Evolutionary conservation across 1,140 invertebrate species (phyloP).

Genomic region (Cheumatopsyche charites): DNA sequence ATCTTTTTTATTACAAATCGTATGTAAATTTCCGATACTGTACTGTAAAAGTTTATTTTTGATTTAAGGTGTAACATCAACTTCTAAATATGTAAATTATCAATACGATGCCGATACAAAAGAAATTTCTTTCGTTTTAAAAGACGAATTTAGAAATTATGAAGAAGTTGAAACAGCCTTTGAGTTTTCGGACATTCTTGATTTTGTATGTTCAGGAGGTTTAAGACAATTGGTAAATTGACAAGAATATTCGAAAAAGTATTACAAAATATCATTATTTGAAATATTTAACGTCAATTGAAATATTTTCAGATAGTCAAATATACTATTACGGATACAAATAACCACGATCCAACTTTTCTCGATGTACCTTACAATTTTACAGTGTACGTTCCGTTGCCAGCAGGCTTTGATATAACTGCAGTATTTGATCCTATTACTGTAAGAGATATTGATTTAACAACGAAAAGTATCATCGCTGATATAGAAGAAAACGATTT

Average conservation of each 20-base stretch:
- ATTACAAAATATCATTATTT: too few species aligned
- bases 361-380: slow-evolving; percentile 6
- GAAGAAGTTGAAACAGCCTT: background rate
- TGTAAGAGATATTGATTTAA: slow-evolving; percentile 41
- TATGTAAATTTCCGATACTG: too few species aligned
- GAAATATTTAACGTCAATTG: too few species aligned
- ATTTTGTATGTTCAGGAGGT: background rate
- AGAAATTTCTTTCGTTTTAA: too few species aligned
- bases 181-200: background rate
- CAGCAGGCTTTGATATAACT: slow-evolving; percentile 22
- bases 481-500: slow-evolving; percentile 30
- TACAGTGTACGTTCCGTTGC: slow-evolving; percentile 37
- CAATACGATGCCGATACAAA: too few species aligned
- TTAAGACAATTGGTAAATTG: background rate
- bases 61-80: too few species aligned
- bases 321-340: slow-evolving; percentile 36
- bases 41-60: too few species aligned
- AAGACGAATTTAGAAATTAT: too few species aligned
- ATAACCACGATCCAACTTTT: slow-evolving; percentile 40
- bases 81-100: too few species aligned
- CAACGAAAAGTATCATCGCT: slow-evolving; percentile 31
- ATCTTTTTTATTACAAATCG: too few species aligned
- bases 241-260: background rate
- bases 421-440: slow-evolving; percentile 23
- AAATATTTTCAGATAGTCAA: slow-evolving; percentile 26